phyloP scores from a whole-genome alignment of 2,888 invertebrate species.

The Drosophila parthenogenetica region DNA sequence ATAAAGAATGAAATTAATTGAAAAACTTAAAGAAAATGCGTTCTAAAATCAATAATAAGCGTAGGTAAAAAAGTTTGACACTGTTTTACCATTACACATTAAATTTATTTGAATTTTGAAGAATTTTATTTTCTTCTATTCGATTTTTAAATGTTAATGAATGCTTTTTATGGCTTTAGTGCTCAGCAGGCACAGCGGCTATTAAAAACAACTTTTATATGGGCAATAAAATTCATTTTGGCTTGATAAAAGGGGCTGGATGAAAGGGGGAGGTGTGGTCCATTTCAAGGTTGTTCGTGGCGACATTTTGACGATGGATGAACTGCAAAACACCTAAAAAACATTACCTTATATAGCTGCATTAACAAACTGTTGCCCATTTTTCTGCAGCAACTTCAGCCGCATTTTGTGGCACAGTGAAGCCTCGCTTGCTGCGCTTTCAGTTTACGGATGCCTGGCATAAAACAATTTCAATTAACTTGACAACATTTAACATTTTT shows the following conservation, averaged over 20 bases:
- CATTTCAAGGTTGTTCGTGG: constrained; percentile 37
- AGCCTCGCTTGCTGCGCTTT: constrained; percentile 20
- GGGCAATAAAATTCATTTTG: constrained; percentile 49
- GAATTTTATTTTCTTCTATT: constrained; percentile 27
- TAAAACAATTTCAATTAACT: constrained; percentile 75
- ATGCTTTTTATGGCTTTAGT: constrained; percentile 56
- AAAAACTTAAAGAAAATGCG: background rate
- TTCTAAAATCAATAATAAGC: background rate
- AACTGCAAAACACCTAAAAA: too few species aligned
- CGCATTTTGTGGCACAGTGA: constrained; percentile 1
- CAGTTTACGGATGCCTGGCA: constrained; percentile 57
- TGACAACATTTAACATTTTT: constrained; percentile 30
- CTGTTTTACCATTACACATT: too few species aligned
- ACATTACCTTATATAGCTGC: constrained; percentile 6
- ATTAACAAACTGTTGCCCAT: constrained; percentile 4
- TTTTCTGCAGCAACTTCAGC: background rate
- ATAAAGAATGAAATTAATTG: constrained; percentile 30
- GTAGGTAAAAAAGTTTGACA: too few species aligned
- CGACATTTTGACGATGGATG: background rate
- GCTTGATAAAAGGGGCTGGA: background rate
- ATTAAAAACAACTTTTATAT: constrained; percentile 74
- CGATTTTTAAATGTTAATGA: constrained; percentile 60
- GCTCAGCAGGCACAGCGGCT: constrained; percentile 62
- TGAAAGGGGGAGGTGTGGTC: background rate
- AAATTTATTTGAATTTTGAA: constrained; percentile 17